A percentile compares a stretch with the other conserved stretches of the same genome.
Conservation (phyloP, 2,888 invertebrate species). For the Petrolisthes cinctipes region DNA sequence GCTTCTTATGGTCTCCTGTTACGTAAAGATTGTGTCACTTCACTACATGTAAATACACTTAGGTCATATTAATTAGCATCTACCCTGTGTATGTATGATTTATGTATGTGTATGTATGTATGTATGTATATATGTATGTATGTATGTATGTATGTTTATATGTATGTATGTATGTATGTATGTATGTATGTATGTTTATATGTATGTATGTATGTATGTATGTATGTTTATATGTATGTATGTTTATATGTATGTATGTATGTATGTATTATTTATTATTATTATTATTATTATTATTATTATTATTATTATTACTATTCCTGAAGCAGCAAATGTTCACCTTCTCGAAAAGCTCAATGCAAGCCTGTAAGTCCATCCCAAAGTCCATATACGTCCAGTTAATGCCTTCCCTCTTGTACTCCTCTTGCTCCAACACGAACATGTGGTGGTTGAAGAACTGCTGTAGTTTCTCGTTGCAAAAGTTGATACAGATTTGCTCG, state of each 20-base stretch:
- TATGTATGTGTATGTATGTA: too few species aligned
- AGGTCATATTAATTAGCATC: too few species aligned
- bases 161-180: not conserved
- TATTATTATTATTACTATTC: too few species aligned
- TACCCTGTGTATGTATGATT: too few species aligned
- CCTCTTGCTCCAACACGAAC: slow-evolving; percentile 99
- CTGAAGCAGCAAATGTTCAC: slow-evolving; percentile 13
- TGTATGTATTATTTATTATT: not conserved
- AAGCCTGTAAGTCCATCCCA: slow-evolving; percentile 98
- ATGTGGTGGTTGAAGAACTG: slow-evolving; percentile 99
- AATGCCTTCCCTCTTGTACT: slow-evolving; percentile 97
- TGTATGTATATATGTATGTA: too few species aligned
- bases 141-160: too few species aligned
- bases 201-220: not conserved
- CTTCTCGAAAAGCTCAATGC: slow-evolving; percentile 99
- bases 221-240: not conserved
- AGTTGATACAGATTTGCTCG: slow-evolving; percentile 75
- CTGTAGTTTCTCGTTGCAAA: slow-evolving; percentile 77
- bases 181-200: not conserved
- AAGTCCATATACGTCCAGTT: slow-evolving; percentile 99
- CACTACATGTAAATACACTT: too few species aligned
- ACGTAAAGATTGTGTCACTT: too few species aligned
- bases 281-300: not conserved
- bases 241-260: not conserved
- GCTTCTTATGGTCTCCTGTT: too few species aligned